phyloP scores from a whole-genome alignment of 2,797 vertebrate genomes.

The Lacerta bilineata region DNA sequence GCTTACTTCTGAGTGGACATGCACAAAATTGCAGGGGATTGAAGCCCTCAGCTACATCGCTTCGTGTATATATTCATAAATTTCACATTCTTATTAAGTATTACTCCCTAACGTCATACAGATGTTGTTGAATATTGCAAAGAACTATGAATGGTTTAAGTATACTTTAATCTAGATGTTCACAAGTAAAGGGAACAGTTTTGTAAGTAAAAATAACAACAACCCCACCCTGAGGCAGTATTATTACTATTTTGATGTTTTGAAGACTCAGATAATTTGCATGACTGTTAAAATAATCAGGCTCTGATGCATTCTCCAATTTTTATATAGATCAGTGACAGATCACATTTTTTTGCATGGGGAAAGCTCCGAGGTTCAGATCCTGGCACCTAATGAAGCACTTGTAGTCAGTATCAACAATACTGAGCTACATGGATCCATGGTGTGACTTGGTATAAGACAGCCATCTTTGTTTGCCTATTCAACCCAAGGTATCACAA shows the following conservation, averaged over 20 bases:
- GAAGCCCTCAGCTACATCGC: neutral
- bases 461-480: neutral
- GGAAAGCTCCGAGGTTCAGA: too few relatives aligned
- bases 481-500: neutral
- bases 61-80: neutral
- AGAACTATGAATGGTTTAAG: constrained; percentile 16
- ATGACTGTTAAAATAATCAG: constrained; percentile 7
- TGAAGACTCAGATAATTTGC: neutral
- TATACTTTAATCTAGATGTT: neutral
- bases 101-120: constrained; percentile 24
- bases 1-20: too few relatives aligned
- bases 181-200: constrained; percentile 5
- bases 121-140: constrained; percentile 48
- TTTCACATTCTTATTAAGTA: constrained; percentile 27
- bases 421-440: too few relatives aligned
- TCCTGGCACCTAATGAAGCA: too few relatives aligned
- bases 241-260: constrained; percentile 14
- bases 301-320: neutral
- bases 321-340: neutral
- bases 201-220: neutral
- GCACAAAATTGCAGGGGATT: neutral
- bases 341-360: too few relatives aligned
- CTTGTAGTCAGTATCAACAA: too few relatives aligned
- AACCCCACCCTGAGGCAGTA: neutral
- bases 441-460: too few relatives aligned